Evolutionary conservation across 2,888 invertebrate genomes (phyloP).

Genomic region (Pollenia angustigena): DNA sequence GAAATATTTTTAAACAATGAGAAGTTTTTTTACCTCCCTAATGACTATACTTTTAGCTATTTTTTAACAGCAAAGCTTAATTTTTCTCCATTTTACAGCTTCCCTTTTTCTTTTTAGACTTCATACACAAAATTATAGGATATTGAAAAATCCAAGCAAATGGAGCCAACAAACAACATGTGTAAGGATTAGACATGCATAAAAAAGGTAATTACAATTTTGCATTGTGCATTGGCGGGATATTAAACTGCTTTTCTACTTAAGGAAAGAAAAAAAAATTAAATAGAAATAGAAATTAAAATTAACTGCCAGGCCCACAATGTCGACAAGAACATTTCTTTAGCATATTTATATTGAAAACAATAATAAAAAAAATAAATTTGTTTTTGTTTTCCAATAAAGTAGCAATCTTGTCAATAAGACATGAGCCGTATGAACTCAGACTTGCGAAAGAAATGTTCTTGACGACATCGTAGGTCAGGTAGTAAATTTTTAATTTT

Average conservation of each 20-base stretch:
- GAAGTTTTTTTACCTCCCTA: not conserved
- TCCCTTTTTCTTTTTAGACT: not conserved
- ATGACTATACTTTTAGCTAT: not conserved
- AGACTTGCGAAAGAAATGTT: too few relatives aligned
- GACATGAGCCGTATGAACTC: too few relatives aligned
- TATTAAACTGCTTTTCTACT: conserved; percentile 20
- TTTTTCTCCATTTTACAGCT: not conserved
- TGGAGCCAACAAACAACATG: conserved; percentile 36
- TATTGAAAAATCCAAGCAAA: conserved; percentile 34
- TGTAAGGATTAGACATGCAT: conserved; percentile 40
- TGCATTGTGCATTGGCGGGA: conserved; percentile 15
- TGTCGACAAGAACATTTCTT: too few relatives aligned
- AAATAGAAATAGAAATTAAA: not conserved
- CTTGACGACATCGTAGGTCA: too few relatives aligned
- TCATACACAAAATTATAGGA: conserved; percentile 24
- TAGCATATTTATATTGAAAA: too few relatives aligned
- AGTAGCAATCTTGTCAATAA: too few relatives aligned
- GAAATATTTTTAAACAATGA: too few relatives aligned
- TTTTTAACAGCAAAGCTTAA: not conserved
- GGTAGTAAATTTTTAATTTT: not conserved
- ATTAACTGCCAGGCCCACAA: too few relatives aligned
- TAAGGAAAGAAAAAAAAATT: not conserved
- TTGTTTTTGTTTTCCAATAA: too few relatives aligned
- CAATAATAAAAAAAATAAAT: too few relatives aligned
- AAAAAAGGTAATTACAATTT: conserved; percentile 55